Percentiles rank a stretch among this genome's conserved stretches.
These are phyloP conservation scores for Ophioninae sp. DNA, from an alignment of 2,888 invertebrate genomes.

Conservation along the genomic window DNA sequence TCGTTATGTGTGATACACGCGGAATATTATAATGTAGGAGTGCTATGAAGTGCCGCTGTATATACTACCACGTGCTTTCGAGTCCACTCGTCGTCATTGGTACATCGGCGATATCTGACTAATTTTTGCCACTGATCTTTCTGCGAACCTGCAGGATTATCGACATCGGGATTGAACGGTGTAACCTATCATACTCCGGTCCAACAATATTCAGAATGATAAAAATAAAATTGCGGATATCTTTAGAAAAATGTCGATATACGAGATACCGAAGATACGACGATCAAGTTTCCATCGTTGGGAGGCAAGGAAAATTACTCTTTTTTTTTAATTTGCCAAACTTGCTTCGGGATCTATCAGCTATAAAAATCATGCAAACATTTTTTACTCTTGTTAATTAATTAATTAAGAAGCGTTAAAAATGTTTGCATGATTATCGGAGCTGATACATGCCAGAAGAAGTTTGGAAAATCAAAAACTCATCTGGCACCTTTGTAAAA, in stretches of 20 bases:
- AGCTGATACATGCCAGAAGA: too few relatives aligned
- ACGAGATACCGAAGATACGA: too few relatives aligned
- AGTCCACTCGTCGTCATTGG: constrained; percentile 8
- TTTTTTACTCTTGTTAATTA: too few relatives aligned
- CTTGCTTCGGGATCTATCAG: too few relatives aligned
- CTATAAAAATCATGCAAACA: too few relatives aligned
- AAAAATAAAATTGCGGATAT: neutral
- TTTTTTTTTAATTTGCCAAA: too few relatives aligned
- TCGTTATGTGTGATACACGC: constrained; percentile 5
- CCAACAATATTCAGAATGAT: neutral
- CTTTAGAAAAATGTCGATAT: neutral
- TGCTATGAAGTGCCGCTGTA: constrained; percentile 4
- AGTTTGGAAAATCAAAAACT: too few relatives aligned
- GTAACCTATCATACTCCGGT: neutral
- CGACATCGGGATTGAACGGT: neutral
- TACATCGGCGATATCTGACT: constrained; percentile 9
- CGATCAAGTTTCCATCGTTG: too few relatives aligned
- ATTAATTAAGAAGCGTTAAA: too few relatives aligned
- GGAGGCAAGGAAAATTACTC: too few relatives aligned
- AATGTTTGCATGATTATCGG: too few relatives aligned
- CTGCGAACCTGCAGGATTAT: constrained; percentile 4
- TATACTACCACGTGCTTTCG: constrained; percentile 1
- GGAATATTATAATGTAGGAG: neutral
- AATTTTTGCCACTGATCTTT: neutral
- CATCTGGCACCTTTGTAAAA: too few relatives aligned